Evolutionary conservation across 2,797 vertebrate species (phyloP).

Genomic region (Anguilla pacifica): DNA sequence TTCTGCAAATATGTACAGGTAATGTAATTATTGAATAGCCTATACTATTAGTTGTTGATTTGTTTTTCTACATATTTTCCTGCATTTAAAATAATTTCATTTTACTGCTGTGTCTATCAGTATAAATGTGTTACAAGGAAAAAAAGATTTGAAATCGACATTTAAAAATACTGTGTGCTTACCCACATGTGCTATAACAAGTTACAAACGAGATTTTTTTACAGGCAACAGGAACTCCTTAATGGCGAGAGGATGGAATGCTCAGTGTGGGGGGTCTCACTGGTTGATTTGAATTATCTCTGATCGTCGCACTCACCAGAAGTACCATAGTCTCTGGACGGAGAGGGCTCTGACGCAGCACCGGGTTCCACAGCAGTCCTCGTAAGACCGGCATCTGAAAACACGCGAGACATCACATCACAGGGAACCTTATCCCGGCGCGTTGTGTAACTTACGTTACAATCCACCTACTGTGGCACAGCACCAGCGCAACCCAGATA

Average conservation of each 20-base stretch:
- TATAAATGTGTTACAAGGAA: not conserved
- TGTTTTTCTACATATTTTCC: not conserved
- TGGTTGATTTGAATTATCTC: not conserved
- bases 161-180: not conserved
- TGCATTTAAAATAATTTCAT: not conserved
- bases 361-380: conserved; percentile 95
- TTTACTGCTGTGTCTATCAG: not conserved
- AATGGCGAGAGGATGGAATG: not conserved
- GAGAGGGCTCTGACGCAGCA: conserved; percentile 93
- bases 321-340: conserved; percentile 96
- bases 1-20: too few species aligned
- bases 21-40: not conserved
- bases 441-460: not conserved
- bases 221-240: not conserved
- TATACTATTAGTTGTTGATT: not conserved
- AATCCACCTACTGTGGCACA: not conserved
- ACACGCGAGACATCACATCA: not conserved
- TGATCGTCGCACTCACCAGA: conserved; percentile 79
- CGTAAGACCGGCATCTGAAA: conserved; percentile 91
- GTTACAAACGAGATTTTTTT: not conserved
- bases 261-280: not conserved
- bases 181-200: not conserved
- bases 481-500: not conserved
- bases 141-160: not conserved
- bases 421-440: not conserved